These are phyloP conservation scores for Hirtodrosophila alboralis DNA, from an alignment of 2,888 invertebrate species.

Conservation along the genomic window DNA sequence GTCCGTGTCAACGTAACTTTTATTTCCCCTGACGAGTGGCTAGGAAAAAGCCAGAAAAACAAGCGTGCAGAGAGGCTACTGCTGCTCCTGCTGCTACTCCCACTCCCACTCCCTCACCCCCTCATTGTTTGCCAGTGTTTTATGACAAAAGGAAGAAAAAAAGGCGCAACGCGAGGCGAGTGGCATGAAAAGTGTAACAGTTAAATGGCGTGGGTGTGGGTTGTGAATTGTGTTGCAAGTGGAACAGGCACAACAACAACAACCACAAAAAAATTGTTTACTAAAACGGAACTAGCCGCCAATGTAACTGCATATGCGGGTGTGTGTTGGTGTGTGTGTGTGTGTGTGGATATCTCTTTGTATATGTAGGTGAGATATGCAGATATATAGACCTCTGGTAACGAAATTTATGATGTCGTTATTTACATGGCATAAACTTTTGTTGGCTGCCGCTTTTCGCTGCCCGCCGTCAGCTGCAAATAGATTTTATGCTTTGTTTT, in stretches of 20 bases:
- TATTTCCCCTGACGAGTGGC: slow-evolving; percentile 69
- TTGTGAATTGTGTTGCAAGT: not conserved
- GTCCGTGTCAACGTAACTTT: slow-evolving; percentile 76
- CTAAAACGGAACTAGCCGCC: slow-evolving; percentile 69
- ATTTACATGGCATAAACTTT: slow-evolving; percentile 79
- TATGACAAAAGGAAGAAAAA: slow-evolving; percentile 49
- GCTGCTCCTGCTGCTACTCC: slow-evolving; percentile 20
- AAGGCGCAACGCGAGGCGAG: slow-evolving; percentile 27
- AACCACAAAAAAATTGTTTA: slow-evolving; percentile 55
- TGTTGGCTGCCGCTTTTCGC: slow-evolving; percentile 40
- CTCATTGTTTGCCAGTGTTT: slow-evolving; percentile 70
- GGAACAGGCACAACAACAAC: slow-evolving; percentile 18
- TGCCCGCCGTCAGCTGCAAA: slow-evolving; percentile 61
- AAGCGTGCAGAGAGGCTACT: too few relatives aligned
- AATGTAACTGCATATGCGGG: slow-evolving; percentile 26
- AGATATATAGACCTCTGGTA: slow-evolving; percentile 51
- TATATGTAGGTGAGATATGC: slow-evolving; percentile 49
- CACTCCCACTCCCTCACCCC: slow-evolving; percentile 7
- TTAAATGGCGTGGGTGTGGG: slow-evolving; percentile 55
- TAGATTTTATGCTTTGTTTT: slow-evolving; percentile 76
- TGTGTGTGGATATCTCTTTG: slow-evolving; percentile 4
- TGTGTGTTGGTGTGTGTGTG: slow-evolving; percentile 7
- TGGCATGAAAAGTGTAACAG: slow-evolving; percentile 65
- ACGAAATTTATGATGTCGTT: slow-evolving; percentile 78
- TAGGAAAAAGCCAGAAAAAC: slow-evolving; percentile 20